Base-by-base conservation (phyloP, 2,797 vertebrate species). In the Aplochiton taeniatus region DNA sequence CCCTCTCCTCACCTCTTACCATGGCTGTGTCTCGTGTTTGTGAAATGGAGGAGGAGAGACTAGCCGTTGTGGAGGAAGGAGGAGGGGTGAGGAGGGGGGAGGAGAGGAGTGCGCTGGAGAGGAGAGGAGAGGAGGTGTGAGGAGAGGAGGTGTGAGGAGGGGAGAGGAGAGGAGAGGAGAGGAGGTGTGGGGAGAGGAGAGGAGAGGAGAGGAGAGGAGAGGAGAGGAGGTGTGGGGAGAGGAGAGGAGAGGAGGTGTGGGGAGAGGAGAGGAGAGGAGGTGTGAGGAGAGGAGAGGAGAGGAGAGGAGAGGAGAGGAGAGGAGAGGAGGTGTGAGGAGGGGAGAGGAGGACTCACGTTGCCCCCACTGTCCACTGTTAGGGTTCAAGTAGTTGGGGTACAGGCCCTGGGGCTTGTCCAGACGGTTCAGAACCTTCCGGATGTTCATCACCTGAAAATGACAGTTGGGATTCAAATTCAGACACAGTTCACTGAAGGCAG, bases 341-440 rank as follows among this genome's bases (percentile, higher is more conserved):
- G 44, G 4, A 41, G 16, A 16, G 11, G 53, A n/a, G 19, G 52
- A 98, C 97, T 98, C 92, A 99, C 98, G 96, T 65, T 99, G 98
- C 49, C 96, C 98, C 98, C 98, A 99, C 52, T 99, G 97, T 73
- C 98, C 98, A 57, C 97, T 98, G 90, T 94, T 99, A 61, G 98
- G 98, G 84, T 99, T 98, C 87, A 99, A 90, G 75, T 99, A 99
- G 90, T 99, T 99, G 47, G 98, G 98, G 64, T 98, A 99, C 64
- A 99, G 93, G 10, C 98, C 98, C 82, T 98, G 94, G 6, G 98
- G 98, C 80, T 99, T 99, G 78, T 96, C 95, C 89, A 99, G 88
- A 13, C 93, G 93, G 70, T 94, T 97, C 11, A 99, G 87, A 9
- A 97, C 96, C 82, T 94, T 96, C 43, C 98, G 90, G 86, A 99